Conservation (phyloP, 2,113 vertebrate species). For the Petroica traversi region DNA sequence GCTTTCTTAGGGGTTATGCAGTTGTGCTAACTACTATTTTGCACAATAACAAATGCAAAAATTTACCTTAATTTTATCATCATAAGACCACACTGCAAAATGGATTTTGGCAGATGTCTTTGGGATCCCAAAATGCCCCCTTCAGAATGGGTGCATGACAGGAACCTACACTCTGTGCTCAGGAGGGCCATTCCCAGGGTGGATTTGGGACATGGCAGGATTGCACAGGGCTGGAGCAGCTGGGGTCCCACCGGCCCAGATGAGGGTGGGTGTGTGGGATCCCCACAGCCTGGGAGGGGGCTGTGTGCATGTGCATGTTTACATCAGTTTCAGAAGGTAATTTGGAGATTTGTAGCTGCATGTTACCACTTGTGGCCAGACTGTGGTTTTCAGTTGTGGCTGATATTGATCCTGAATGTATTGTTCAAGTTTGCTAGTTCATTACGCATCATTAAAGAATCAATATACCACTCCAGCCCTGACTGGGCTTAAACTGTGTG, state of each 20-base stretch:
- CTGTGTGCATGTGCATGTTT: background rate
- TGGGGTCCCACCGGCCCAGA: accelerated
- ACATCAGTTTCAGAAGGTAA: background rate
- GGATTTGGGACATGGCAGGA: background rate
- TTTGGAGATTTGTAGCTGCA: background rate
- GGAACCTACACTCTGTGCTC: background rate
- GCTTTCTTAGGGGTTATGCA: background rate
- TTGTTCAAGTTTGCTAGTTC: background rate
- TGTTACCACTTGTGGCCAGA: background rate
- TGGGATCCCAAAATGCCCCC: background rate
- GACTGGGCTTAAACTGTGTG: background rate
- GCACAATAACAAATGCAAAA: background rate
- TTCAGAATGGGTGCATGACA: background rate
- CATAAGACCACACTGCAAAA: background rate
- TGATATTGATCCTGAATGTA: background rate
- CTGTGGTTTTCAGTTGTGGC: background rate
- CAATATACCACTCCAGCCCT: background rate
- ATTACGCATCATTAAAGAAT: background rate
- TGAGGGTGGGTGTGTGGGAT: accelerated
- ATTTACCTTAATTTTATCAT: background rate
- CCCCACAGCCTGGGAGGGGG: background rate
- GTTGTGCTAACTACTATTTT: background rate
- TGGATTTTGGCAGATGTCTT: background rate
- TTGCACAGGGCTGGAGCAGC: background rate
- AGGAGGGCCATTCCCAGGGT: background rate